Evolutionary conservation across 2,113 vertebrate species (phyloP).

Genomic region (Malurus melanocephalus): DNA sequence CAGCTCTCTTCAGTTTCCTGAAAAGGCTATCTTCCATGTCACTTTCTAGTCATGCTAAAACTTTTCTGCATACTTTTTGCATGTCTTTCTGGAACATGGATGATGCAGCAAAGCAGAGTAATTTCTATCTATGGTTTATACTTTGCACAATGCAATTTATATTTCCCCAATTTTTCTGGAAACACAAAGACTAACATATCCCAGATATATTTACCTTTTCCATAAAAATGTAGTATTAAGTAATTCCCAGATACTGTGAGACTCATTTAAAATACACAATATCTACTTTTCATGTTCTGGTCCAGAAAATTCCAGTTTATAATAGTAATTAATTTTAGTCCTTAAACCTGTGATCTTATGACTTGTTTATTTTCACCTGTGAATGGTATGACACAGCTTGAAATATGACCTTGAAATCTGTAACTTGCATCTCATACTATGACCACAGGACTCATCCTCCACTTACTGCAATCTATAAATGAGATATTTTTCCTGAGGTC

Average conservation of each 20-base stretch:
- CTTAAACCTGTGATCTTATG: background rate
- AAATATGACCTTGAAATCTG: background rate
- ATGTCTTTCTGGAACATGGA: fast-evolving
- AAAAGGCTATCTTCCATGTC: background rate
- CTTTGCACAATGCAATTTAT: background rate
- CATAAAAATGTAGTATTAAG: background rate
- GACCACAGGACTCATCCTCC: background rate
- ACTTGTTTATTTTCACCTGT: background rate
- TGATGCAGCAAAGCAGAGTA: background rate
- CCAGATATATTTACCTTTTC: background rate
- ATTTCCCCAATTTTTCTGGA: background rate
- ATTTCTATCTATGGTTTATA: background rate
- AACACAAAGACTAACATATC: background rate
- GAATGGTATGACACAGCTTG: background rate
- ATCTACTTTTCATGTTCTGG: background rate
- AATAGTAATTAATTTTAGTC: background rate
- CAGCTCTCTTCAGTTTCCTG: background rate
- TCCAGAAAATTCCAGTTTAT: background rate
- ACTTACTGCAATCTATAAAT: background rate
- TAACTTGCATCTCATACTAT: background rate
- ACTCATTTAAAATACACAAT: background rate
- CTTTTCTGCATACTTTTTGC: background rate
- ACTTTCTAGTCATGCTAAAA: background rate
- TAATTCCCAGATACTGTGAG: background rate
- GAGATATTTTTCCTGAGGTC: background rate